Evolutionary conservation across 2,797 vertebrate species (phyloP).

Genomic region (Crocidura indochinensis): DNA sequence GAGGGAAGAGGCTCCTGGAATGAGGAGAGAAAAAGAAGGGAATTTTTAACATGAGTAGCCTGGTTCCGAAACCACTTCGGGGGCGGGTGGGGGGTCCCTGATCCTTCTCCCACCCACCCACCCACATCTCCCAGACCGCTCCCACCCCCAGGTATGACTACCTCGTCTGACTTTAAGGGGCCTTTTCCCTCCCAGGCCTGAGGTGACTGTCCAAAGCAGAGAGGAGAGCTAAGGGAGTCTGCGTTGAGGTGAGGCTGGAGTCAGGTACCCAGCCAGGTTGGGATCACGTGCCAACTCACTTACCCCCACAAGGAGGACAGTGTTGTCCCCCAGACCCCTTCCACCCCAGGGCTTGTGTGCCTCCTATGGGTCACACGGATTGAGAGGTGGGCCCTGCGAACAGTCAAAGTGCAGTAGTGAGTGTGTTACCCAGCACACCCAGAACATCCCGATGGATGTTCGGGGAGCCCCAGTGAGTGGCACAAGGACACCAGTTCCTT

Average conservation of each 20-base stretch:
- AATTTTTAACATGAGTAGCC: not conserved
- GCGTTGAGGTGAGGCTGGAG: not conserved
- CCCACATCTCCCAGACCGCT: not conserved
- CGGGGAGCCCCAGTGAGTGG: accelerated
- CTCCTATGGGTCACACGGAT: not conserved
- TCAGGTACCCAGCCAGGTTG: slow-evolving; percentile 31
- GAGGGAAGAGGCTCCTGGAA: not conserved
- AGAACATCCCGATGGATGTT: too few species aligned
- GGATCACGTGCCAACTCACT: slow-evolving; percentile 64
- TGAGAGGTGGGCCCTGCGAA: not conserved
- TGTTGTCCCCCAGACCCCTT: not conserved
- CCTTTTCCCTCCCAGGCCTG: slow-evolving; percentile 65
- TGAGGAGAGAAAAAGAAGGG: not conserved
- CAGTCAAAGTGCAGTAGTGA: not conserved
- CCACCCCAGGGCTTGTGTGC: not conserved
- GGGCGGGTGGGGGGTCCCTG: too few species aligned
- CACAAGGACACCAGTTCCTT: not conserved
- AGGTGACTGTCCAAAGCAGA: slow-evolving; percentile 66
- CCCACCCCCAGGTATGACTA: not conserved
- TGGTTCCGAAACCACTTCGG: not conserved
- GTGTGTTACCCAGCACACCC: accelerated
- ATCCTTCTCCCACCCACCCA: not conserved
- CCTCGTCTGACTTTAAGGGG: slow-evolving; percentile 48
- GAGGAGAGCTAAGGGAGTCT: slow-evolving; percentile 9
- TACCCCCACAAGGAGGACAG: not conserved